These are phyloP conservation scores for Muscidifurax raptorellus DNA, from an alignment of 1,140 invertebrate species.

Conservation along the genomic window DNA sequence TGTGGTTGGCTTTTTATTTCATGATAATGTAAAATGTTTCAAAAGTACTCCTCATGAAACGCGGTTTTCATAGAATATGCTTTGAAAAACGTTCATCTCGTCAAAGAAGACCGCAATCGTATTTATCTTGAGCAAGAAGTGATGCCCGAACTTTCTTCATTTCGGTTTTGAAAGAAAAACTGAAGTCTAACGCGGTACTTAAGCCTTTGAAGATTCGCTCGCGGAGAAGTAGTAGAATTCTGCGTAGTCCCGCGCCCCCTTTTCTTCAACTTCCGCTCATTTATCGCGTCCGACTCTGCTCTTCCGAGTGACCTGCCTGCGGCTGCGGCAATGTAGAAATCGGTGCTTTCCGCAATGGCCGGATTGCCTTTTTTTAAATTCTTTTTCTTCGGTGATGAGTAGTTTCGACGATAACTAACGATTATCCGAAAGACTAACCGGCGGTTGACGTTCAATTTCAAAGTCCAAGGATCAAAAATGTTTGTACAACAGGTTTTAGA, in stretches of 20 bases:
- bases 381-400: not conserved
- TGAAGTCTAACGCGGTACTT: not conserved
- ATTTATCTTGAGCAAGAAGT: too few relatives aligned
- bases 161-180: not conserved
- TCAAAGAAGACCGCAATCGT: too few relatives aligned
- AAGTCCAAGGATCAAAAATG: too few relatives aligned
- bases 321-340: not conserved
- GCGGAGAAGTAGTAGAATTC: not conserved
- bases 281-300: not conserved
- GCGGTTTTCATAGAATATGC: too few relatives aligned
- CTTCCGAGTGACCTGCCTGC: not conserved
- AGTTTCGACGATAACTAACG: not conserved
- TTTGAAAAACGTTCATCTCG: too few relatives aligned
- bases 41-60: too few relatives aligned
- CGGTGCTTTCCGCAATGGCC: not conserved
- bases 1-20: too few relatives aligned
- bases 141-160: too few relatives aligned
- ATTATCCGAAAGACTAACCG: too few relatives aligned
- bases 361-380: not conserved
- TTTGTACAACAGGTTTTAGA: too few relatives aligned
- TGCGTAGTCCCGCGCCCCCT: constrained; percentile 20
- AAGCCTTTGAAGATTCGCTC: constrained; percentile 7
- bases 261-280: constrained; percentile 39
- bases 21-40: too few relatives aligned
- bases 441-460: too few relatives aligned